Evolutionary conservation across 2,113 vertebrate species (phyloP).

Genomic region (Zosterops borbonicus): DNA sequence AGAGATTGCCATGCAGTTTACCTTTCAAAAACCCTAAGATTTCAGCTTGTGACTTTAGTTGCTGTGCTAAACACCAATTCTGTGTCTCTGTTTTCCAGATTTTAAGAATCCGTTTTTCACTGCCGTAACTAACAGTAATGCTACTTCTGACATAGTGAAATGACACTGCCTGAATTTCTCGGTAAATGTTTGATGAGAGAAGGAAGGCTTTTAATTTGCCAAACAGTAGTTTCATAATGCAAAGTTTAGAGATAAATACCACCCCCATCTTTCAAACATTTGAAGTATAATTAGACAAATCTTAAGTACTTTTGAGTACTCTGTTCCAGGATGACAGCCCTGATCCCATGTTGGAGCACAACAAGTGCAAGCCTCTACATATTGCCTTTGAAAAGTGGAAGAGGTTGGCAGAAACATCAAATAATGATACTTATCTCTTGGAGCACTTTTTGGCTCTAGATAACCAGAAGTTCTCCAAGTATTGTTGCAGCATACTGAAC

Average conservation of each 20-base stretch:
- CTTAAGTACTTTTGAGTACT: conserved; percentile 56
- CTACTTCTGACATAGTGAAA: not conserved
- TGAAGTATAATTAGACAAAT: conserved; percentile 57
- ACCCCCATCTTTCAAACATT: conserved; percentile 62
- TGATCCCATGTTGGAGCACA: not conserved
- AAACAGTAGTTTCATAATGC: conserved; percentile 45
- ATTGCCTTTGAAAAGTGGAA: not conserved
- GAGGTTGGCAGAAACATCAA: conserved; percentile 40
- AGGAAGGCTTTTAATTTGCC: not conserved
- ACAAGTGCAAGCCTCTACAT: not conserved
- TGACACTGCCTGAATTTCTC: not conserved
- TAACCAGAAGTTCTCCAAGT: not conserved
- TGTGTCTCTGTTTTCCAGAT: not conserved
- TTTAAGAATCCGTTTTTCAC: not conserved
- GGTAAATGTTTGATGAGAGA: not conserved
- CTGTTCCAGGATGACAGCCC: not conserved
- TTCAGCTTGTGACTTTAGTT: not conserved
- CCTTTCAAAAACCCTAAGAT: not conserved
- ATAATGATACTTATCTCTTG: conserved; percentile 18
- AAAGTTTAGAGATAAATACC: conserved; percentile 49
- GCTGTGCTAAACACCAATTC: not conserved
- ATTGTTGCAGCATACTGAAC: not conserved
- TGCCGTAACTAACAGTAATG: not conserved
- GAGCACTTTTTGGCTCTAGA: conserved; percentile 8
- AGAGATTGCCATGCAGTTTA: not conserved